Conservation (phyloP, 2,888 invertebrate species). For the Eubasilissa splendida region DNA sequence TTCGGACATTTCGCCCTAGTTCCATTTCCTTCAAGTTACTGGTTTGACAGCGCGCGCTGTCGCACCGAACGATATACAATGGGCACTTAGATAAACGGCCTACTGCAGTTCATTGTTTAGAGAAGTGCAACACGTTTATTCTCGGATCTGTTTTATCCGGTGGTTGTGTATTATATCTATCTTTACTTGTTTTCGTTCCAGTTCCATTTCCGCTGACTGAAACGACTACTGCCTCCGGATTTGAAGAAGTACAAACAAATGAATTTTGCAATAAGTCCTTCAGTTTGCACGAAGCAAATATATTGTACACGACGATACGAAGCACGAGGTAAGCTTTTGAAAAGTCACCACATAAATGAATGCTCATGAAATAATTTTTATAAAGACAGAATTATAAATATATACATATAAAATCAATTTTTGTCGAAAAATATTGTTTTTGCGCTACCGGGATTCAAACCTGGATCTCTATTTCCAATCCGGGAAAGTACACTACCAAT, state of each 20-base stretch:
- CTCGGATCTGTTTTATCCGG: neutral
- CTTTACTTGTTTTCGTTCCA: neutral
- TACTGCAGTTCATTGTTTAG: slow-evolving; percentile 1
- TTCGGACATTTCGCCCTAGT: slow-evolving; percentile 19
- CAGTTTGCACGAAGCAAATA: too few relatives aligned
- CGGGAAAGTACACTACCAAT: too few relatives aligned
- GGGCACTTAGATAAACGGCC: slow-evolving; percentile 21
- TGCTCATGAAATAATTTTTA: too few relatives aligned
- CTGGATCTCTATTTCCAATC: too few relatives aligned
- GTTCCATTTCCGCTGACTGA: neutral
- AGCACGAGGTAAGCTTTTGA: too few relatives aligned
- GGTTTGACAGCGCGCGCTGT: neutral
- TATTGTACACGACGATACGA: too few relatives aligned
- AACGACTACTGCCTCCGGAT: neutral
- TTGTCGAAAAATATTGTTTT: too few relatives aligned
- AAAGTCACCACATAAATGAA: too few relatives aligned
- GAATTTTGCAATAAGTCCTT: neutral
- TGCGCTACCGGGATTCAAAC: too few relatives aligned
- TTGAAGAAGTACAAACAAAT: neutral
- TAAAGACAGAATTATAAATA: too few relatives aligned
- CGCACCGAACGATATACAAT: slow-evolving; percentile 1
- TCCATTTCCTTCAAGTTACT: slow-evolving; percentile 5
- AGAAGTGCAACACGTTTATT: slow-evolving; percentile 3
- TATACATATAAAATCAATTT: too few relatives aligned
- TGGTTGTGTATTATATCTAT: neutral